Conservation (phyloP, 2,113 vertebrate genomes). For the Bos taurus region DNA sequence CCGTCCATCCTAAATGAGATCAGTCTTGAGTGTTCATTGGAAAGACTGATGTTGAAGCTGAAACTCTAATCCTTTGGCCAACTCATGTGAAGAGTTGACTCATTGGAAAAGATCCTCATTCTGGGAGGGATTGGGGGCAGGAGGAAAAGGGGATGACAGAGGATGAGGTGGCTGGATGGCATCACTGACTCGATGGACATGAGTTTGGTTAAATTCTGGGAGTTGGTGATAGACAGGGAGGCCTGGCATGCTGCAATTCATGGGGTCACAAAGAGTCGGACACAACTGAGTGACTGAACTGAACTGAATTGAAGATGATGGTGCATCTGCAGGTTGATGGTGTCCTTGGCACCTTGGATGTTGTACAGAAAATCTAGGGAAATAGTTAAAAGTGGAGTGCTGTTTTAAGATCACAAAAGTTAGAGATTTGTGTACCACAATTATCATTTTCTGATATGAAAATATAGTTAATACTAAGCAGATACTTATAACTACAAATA, state of each 20-base stretch:
- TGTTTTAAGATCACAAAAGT: too few species aligned
- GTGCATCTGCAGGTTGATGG: too few species aligned
- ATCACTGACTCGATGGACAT: background rate
- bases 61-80: background rate
- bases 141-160: background rate
- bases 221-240: background rate
- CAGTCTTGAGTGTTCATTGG: background rate
- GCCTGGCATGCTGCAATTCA: background rate
- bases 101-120: background rate
- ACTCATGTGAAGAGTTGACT: background rate
- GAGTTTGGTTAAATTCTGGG: fast-evolving
- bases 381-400: too few species aligned
- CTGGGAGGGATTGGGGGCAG: background rate
- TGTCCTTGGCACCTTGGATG: too few species aligned
- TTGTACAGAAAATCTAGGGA: too few species aligned
- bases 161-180: background rate
- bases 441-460: background rate
- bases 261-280: background rate
- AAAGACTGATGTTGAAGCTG: background rate
- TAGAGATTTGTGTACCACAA: too few species aligned
- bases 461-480: background rate
- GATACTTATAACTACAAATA: background rate
- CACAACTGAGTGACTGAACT: background rate
- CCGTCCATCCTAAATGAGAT: background rate
- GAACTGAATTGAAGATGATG: background rate